Evolutionary conservation across 2,113 vertebrate genomes (phyloP).

Genomic region (Pyrgilauda ruficollis): DNA sequence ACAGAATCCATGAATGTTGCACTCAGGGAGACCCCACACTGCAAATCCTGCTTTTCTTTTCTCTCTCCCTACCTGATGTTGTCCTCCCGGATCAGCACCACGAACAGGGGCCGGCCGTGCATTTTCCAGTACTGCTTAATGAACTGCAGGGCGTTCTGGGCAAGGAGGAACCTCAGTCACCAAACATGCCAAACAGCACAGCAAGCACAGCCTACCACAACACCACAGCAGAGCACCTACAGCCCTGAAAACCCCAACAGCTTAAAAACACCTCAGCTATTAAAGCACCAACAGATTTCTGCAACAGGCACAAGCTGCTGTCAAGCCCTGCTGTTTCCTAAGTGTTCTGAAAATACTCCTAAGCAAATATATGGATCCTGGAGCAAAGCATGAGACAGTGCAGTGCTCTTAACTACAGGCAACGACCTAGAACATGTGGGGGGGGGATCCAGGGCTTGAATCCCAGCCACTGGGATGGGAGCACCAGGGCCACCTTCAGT

Average conservation of each 20-base stretch:
- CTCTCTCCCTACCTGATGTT: slow-evolving; percentile 87
- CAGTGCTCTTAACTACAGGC: background rate
- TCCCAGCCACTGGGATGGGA: rapidly evolving
- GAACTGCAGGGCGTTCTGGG: slow-evolving; percentile 94
- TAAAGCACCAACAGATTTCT: background rate
- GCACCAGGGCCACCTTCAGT: background rate
- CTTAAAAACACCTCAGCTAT: background rate
- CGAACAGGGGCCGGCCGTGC: slow-evolving; percentile 92
- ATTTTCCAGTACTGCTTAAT: slow-evolving; percentile 98
- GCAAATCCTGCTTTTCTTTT: background rate
- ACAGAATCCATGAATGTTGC: background rate
- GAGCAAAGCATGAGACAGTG: background rate
- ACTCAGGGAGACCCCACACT: background rate
- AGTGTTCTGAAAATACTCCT: background rate
- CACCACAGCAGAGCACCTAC: background rate
- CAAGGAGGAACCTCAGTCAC: background rate
- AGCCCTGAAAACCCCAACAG: background rate
- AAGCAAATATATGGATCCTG: background rate
- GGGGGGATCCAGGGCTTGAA: background rate
- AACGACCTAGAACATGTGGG: rapidly evolving
- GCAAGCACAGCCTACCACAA: background rate
- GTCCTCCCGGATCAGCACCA: slow-evolving; percentile 95
- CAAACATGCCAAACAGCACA: background rate
- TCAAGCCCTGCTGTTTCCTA: background rate
- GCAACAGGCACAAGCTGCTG: background rate